Evolutionary conservation across 2,113 vertebrate species (phyloP).

Genomic region (Turdus rufiventris): DNA sequence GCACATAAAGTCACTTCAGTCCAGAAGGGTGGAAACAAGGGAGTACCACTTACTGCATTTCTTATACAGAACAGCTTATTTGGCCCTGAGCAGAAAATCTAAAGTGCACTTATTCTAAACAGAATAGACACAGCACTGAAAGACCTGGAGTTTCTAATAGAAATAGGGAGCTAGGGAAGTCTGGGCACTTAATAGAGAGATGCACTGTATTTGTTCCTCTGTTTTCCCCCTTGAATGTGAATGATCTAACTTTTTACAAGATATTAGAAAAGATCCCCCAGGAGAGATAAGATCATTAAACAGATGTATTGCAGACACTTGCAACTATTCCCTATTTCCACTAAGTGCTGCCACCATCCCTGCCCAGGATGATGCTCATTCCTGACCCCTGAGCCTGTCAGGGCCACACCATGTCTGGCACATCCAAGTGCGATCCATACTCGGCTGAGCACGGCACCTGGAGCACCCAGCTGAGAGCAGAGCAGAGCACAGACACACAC

Average conservation of each 20-base stretch:
- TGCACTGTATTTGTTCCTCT: neutral
- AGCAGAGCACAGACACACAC: rapidly evolving
- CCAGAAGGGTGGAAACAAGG: neutral
- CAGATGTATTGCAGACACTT: neutral
- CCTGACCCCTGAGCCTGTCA: rapidly evolving
- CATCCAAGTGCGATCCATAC: rapidly evolving
- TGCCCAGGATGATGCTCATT: neutral
- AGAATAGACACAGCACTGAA: neutral
- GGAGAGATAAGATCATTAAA: neutral
- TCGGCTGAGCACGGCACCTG: rapidly evolving
- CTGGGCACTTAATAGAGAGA: neutral
- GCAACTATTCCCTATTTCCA: neutral
- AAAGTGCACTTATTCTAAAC: neutral
- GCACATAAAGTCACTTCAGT: neutral
- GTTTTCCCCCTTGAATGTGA: neutral
- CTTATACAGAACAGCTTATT: neutral
- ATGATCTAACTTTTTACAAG: neutral
- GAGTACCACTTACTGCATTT: neutral
- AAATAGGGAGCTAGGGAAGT: neutral
- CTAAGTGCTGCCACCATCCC: neutral
- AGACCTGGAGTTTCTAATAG: neutral
- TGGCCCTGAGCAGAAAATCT: neutral
- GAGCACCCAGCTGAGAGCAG: neutral
- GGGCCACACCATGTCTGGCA: neutral
- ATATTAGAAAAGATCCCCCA: neutral